Base-by-base conservation (phyloP, 2,888 invertebrate species). In the Blomia tropicalis region DNA sequence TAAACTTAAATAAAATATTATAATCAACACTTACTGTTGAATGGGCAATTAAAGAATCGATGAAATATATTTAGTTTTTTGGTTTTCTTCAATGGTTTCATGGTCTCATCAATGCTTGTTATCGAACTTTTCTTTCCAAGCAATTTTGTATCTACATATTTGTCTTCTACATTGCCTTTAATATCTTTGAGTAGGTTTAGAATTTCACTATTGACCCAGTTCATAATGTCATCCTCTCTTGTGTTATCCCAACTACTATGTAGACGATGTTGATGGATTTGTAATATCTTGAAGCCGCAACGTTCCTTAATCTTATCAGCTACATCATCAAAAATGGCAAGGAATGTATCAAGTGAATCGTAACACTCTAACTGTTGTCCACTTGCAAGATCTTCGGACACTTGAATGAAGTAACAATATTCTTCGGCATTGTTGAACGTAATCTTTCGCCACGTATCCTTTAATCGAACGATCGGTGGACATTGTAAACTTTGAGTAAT, bases 251-350 rank as follows among this genome's bases (percentile, higher is more conserved):
- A 61, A 41, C 29, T 29, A 19, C 23, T 58, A 19, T 54, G 54
- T 5, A 54, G 27, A 11, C 61, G 30, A 29, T 54, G 43, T 25
- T 54, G 53, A 14, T 61, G 29, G 30, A 61, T 30, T 17, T 61
- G 53, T 19, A 54, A 29, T 5, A 31, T 54, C 29, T 56, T 61
- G 2, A 54, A 29, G n/a, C 61, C 61, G 54, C 61, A 61, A n/a
- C 54, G 53, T 25, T 61, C 61, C 29, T 61, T 61, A 22, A 61
- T 32, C 36, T 56, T 54, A 27, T 54, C 61, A 22, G 54, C 43
- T 2, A 53, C 5, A 54, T 61, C 61, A 19, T 61, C 36, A 32
- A 61, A 61, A n/a, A 61, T 22, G 1, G 54, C 43, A 2, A 61
- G n/a, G 4, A 32, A 61, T 14, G 54, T 43, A 11, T 7, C 2